These are phyloP conservation scores for Myotis myotis DNA, from an alignment of 2,797 vertebrate genomes.

Conservation along the genomic window DNA sequence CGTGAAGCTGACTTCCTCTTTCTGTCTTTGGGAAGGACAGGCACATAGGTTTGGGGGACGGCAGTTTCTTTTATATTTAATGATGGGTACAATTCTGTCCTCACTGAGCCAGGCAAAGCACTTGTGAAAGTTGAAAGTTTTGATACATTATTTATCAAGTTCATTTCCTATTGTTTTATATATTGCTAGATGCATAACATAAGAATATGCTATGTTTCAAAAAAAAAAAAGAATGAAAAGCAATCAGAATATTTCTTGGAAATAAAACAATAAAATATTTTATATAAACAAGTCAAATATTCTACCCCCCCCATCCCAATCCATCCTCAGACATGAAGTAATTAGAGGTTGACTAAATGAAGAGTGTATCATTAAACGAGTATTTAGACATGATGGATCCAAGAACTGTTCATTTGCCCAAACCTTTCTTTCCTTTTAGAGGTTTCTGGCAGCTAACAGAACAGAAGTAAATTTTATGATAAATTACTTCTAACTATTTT, in stretches of 20 bases:
- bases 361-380: background rate
- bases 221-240: background rate
- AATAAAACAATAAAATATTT: conserved; percentile 25
- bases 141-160: background rate
- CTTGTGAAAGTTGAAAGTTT: background rate
- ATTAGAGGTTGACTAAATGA: conserved; percentile 40
- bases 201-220: background rate
- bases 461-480: conserved; percentile 67
- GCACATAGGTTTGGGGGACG: background rate
- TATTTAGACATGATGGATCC: background rate
- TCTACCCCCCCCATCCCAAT: background rate
- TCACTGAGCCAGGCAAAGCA: background rate
- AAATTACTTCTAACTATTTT: conserved; percentile 70
- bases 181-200: background rate
- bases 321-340: background rate
- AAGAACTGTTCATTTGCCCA: background rate
- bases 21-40: background rate
- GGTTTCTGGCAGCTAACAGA: conserved; percentile 43
- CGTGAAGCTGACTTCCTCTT: background rate
- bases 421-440: conserved; percentile 48
- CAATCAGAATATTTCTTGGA: conserved; percentile 1
- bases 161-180: background rate
- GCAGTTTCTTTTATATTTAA: conserved; percentile 23
- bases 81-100: background rate
- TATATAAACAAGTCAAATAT: background rate